Base-by-base conservation (phyloP, 2,888 invertebrate species). In the Pristionchus fissidentatus region DNA sequence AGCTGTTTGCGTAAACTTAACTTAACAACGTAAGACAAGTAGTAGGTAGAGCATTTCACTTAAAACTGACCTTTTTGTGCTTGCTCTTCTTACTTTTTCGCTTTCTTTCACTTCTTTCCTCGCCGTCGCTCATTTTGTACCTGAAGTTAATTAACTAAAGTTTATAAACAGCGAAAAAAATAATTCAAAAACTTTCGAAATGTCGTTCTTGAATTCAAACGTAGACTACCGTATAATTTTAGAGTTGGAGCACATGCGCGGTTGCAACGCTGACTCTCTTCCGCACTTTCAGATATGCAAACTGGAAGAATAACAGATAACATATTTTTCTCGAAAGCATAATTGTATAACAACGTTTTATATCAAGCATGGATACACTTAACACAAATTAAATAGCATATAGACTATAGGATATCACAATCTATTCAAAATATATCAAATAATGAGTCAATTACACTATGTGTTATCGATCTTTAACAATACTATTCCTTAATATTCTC, bases 171-270 rank as follows among this genome's bases (percentile, higher is more conserved):
- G 15, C 26, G 1, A 55, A 7, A 3, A 55, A 22, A n/a, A 57
- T n/a, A 22, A 3, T 57, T 57, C 26, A n/a, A n/a, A 57, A 8
- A n/a, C 13, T 5, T n/a, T 1, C 5, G 8, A 57, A 26, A 22
- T n/a, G 22, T 15, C 55, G 4, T 22, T 15, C 10, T 57, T 8
- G 1, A 1, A n/a, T 57, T 57, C 57, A 26, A 57, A 57, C 15
- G 10, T 26, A 60, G 35, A 62, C 13, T 62, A 62, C 62, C 32
- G 62, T 62, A 62, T 0, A 19, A 7, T 4, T 35, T 62, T 62
- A 62, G 62, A 62, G 62, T 62, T 62, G 62, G 62, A 35, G 62
- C 62, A 35, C n/a, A n/a, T n/a, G n/a, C n/a, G n/a, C n/a, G n/a
- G n/a, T n/a, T n/a, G 55, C 29, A 5, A 15, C 7, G 55, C n/a